phyloP scores from a whole-genome alignment of 2,113 vertebrate genomes.

The Myotis yumanensis region DNA sequence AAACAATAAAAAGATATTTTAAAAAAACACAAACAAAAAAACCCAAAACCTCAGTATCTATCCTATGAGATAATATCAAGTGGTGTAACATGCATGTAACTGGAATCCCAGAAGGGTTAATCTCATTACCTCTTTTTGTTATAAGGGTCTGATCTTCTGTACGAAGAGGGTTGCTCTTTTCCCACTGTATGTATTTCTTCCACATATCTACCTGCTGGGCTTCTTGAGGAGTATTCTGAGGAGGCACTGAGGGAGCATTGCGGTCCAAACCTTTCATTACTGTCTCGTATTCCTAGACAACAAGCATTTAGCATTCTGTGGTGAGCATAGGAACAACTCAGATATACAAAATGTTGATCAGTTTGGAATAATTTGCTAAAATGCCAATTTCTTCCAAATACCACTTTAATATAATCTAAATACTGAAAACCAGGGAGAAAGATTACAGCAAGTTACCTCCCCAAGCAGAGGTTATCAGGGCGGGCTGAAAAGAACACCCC shows the following conservation, averaged over 20 bases:
- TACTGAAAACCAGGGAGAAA: constrained; percentile 28
- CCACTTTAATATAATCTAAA: constrained; percentile 53
- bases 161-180: constrained; percentile 97
- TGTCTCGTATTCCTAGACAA: constrained; percentile 95
- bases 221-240: constrained; percentile 98
- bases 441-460: not conserved
- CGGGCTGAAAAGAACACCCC: not conserved
- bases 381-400: constrained; percentile 25
- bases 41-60: not conserved
- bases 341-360: not conserved
- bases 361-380: constrained; percentile 37
- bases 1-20: not conserved
- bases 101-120: not conserved
- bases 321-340: constrained; percentile 25
- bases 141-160: constrained; percentile 99
- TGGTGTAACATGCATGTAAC: not conserved
- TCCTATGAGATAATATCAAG: not conserved
- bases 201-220: constrained; percentile 99
- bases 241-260: constrained; percentile 97
- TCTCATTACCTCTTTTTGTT: constrained; percentile 94
- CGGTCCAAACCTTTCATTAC: constrained; percentile 99
- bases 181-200: constrained; percentile 99
- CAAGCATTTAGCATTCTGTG: constrained; percentile 38
- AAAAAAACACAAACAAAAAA: not conserved
- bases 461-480: not conserved